Evolutionary conservation across 2,888 invertebrate species (phyloP), one percentile per base, ranked within the genome.

Genomic region (Netelia fuscicornis): DNA sequence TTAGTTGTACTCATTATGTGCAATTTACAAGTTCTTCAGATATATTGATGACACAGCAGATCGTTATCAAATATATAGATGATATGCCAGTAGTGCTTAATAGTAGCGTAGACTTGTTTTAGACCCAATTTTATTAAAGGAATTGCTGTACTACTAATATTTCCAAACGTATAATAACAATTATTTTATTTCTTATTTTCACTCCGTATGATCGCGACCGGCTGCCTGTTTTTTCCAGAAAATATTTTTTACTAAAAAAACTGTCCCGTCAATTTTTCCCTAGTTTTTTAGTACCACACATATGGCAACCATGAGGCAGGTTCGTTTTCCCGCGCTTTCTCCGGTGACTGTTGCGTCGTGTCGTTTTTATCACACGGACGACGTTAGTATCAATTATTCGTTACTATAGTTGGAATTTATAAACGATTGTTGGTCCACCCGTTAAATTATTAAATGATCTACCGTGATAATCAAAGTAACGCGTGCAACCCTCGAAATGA

Each of bases 1-100:
- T 85, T 85, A 13, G 85, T 68, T 30, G 70, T 70, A 68, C 72
- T 83, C 85, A 85, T 85, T 76, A 17, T 67, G 17, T 17, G 23
- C 20, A 20, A 58, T 58, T 58, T 58, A 20, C 10, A 37, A 37
- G 37, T 37, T 58, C 17, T 13, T n/a, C 54, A 13, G 54, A 54
- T n/a, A 54, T 54, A 54, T 54, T 54, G 13, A 6, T 37, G 37
- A 54, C n/a, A 54, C 54, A 54, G 54, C 54, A 17, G 17, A n/a
- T 20, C 10, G 20, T 23, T 58, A 58, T 58, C 58, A 20, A n/a
- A 10, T 9, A 37, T 58, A 9, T 17, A 20, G 20, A 20, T 58
- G 10, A 58, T 20, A 17, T 20, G 58, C 23, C 10, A 58, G 20
- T 20, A 20, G 20, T 20, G 20, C 20, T 20, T 20, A 20, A 30